Evolutionary conservation across 1,140 invertebrate genomes (phyloP), one percentile per base, ranked within the genome.

Genomic region (Micrasema longulum): DNA sequence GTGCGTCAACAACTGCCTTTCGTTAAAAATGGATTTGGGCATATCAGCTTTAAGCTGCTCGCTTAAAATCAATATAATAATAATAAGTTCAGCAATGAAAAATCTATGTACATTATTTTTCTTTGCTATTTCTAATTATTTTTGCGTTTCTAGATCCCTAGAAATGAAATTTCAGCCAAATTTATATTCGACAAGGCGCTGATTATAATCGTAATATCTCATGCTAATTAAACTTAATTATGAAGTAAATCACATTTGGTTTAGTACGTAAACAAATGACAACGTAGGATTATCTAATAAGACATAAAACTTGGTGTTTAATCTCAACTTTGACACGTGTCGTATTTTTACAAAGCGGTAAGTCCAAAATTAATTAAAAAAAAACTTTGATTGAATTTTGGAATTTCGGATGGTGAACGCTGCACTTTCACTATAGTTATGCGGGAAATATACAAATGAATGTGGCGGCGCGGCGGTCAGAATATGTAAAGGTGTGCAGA

Each of bases 161-260:
- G 53, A 60, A 22, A 57, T n/a, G n/a, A 31, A 9, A 57, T 31
- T 35, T n/a, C 14, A 60, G 53, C 22, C 31, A 36, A 60, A 60
- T 45, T 14, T 3, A 45, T 38, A 38, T 6, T 60, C 23, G 14
- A 60, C 23, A 16, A n/a, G 35, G 35, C 53, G 20, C n/a, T 38
- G 35, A 60, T 60, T 60, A 31, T 63, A 63, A n/a, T n/a, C n/a
- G n/a, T n/a, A n/a, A n/a, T n/a, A n/a, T 57, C 53, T 55, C 18
- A 55, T 16, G 48, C 16, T 35, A 14, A 35, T 57, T 18, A 35
- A 57, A 57, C 23, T 57, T 35, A 57, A 35, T 57, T 57, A 36
- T 35, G n/a, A 57, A 31, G 26, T 57, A 57, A 57, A 57, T 57
- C 20, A 57, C 12, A 36, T 57, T 57, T 12, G 53, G 53, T 57